phyloP scores from a whole-genome alignment of 2,797 vertebrate genomes.

The Pseudochirops cupreus region DNA sequence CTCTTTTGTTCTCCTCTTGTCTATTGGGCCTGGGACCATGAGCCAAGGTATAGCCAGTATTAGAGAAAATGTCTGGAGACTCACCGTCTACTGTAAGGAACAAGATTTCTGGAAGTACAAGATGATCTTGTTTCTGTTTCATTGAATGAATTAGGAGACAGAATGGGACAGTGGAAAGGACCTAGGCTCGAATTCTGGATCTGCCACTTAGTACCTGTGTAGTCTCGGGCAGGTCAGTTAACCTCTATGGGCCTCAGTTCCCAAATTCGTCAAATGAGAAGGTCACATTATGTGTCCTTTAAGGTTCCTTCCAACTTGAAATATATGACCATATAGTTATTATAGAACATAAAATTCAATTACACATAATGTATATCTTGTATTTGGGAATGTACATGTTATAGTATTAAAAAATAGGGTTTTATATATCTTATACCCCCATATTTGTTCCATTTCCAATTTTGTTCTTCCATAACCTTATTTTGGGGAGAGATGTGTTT shows the following conservation, averaged over 20 bases:
- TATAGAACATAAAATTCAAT: constrained; percentile 1
- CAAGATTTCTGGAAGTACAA: not conserved
- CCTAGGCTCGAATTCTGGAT: not conserved
- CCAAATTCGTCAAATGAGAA: not conserved
- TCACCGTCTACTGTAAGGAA: not conserved
- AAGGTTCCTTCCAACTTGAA: not conserved
- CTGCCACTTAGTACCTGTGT: not conserved
- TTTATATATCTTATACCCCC: not conserved
- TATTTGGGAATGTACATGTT: not conserved
- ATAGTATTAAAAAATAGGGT: not conserved
- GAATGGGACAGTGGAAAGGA: not conserved
- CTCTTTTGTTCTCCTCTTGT: not conserved
- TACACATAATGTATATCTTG: not conserved
- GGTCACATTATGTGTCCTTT: not conserved
- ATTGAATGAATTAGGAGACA: not conserved
- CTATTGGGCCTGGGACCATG: not conserved
- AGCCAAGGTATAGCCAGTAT: not conserved
- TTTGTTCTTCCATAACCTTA: not conserved
- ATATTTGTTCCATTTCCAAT: not conserved
- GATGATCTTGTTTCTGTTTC: constrained; percentile 8
- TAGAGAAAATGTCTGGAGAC: not conserved
- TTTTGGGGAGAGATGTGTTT: not conserved
- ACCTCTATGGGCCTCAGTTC: not conserved
- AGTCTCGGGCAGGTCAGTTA: not conserved
- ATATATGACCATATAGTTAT: not conserved